Conservation (phyloP, 2,888 invertebrate species). For the Meghimatium bilineatum region DNA sequence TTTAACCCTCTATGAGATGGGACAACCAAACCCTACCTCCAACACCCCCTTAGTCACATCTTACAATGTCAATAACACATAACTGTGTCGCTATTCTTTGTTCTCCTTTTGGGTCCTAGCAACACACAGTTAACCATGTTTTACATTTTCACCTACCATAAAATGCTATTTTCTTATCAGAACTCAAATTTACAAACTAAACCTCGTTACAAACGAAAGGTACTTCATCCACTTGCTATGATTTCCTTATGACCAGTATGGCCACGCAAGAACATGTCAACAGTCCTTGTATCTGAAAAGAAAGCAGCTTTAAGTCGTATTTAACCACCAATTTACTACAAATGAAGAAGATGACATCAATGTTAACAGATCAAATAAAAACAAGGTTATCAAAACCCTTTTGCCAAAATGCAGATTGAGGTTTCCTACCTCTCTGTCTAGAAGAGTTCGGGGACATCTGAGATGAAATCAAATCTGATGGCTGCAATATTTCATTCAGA, state of each 20-base stretch:
- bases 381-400: slow-evolving; percentile 61
- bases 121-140: too few relatives aligned
- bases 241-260: not conserved
- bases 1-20: too few relatives aligned
- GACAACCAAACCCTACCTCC: too few relatives aligned
- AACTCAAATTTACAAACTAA: not conserved
- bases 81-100: too few relatives aligned
- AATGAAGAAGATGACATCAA: not conserved
- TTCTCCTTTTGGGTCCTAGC: too few relatives aligned
- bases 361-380: slow-evolving; percentile 52
- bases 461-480: slow-evolving; percentile 34
- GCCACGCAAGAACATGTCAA: not conserved
- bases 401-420: slow-evolving; percentile 61
- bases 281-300: not conserved
- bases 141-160: too few relatives aligned
- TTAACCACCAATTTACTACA: not conserved
- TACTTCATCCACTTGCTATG: not conserved
- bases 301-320: not conserved
- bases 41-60: too few relatives aligned
- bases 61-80: too few relatives aligned
- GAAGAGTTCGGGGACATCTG: slow-evolving; percentile 66
- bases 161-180: too few relatives aligned
- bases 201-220: not conserved
- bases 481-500: slow-evolving; percentile 53
- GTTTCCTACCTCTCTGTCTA: slow-evolving; percentile 70